These are phyloP conservation scores for Tapirus terrestris DNA, from an alignment of 2,113 vertebrate species.

Conservation along the genomic window DNA sequence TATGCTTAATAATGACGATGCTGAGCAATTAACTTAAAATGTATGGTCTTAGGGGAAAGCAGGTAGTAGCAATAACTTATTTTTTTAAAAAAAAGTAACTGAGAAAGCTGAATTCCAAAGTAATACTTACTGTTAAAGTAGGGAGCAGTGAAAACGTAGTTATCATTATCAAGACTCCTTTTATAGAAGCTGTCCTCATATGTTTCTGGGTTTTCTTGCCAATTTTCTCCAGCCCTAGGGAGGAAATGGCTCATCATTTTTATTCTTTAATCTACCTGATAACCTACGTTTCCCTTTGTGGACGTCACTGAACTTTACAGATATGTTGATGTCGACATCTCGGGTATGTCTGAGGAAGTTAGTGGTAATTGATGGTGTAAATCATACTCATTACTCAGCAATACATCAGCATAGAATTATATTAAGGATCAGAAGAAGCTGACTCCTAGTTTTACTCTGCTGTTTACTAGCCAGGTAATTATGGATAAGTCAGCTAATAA, in stretches of 20 bases:
- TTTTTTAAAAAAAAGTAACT: neutral
- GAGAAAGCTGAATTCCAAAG: neutral
- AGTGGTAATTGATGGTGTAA: neutral
- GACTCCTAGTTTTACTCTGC: neutral
- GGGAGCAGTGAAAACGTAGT: conserved; percentile 98
- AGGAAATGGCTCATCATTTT: conserved; percentile 65
- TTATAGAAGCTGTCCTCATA: conserved; percentile 99
- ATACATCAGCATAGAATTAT: neutral
- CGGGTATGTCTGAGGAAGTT: neutral
- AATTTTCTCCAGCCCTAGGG: conserved; percentile 93
- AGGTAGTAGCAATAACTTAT: neutral
- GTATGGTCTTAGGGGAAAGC: neutral
- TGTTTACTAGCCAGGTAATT: neutral
- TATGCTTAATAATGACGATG: neutral
- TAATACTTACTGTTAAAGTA: conserved; percentile 94
- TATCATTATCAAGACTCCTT: conserved; percentile 96
- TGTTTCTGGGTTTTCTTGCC: conserved; percentile 95
- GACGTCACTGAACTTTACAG: neutral
- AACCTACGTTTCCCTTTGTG: neutral
- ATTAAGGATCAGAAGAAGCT: neutral
- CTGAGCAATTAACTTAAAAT: conserved; percentile 4
- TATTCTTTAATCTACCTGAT: conserved; percentile 48
- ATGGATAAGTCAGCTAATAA: neutral
- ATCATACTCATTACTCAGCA: neutral
- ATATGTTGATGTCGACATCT: neutral